Evolutionary conservation across 2,888 invertebrate species (phyloP).

Genomic region (Hypomecis atomaria): DNA sequence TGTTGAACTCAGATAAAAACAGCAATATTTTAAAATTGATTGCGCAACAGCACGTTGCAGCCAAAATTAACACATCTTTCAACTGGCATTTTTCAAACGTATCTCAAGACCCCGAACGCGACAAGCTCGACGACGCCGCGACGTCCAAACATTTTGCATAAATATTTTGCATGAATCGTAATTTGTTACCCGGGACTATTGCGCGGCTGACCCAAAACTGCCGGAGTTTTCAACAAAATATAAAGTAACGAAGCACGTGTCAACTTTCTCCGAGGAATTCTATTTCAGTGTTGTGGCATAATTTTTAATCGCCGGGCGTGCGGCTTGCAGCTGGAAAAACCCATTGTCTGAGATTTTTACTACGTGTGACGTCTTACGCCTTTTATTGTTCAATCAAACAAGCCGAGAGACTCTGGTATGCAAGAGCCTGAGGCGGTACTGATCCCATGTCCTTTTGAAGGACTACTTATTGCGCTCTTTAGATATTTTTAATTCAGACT

Average conservation of each 20-base stretch:
- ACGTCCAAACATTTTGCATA: conserved; percentile 46
- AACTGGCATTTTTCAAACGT: conserved; percentile 48
- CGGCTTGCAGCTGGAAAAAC: conserved; percentile 54
- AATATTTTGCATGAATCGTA: conserved; percentile 53
- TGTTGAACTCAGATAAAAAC: conserved; percentile 20
- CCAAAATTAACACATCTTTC: conserved; percentile 51
- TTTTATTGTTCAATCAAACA: conserved; percentile 26
- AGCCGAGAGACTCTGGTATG: background rate
- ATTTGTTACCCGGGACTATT: conserved; percentile 68
- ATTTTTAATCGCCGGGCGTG: conserved; percentile 59
- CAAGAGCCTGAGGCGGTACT: no score
- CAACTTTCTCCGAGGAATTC: conserved; percentile 71
- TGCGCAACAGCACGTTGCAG: conserved; percentile 38
- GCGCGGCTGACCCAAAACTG: conserved; percentile 77
- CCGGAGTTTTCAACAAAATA: conserved; percentile 66
- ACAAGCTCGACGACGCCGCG: conserved; percentile 49
- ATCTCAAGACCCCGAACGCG: conserved; percentile 39
- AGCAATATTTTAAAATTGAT: conserved; percentile 40
- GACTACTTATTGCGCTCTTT: no score
- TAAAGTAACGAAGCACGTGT: conserved; percentile 63
- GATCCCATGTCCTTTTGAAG: no score
- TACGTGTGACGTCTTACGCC: conserved; percentile 40
- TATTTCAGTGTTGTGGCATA: conserved; percentile 70
- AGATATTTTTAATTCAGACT: no score
- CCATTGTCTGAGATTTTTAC: conserved; percentile 55